Evolutionary conservation across 2,888 invertebrate genomes (phyloP).

Genomic region (Platerodrilus igneus): DNA sequence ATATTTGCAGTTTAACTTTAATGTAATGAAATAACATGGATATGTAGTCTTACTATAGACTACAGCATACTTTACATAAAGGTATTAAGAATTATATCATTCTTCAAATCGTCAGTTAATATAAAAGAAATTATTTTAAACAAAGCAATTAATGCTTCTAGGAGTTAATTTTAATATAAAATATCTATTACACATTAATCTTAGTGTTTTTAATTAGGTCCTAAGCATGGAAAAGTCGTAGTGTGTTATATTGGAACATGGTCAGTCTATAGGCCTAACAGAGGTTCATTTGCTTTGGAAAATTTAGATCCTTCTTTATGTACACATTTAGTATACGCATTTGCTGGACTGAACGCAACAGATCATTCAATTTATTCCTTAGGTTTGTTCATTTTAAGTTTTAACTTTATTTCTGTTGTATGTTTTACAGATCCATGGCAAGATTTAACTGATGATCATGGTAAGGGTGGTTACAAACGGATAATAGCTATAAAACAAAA

Average conservation of each 20-base stretch:
- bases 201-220: slow-evolving; percentile 56
- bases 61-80: too few species aligned
- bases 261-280: slow-evolving; percentile 68
- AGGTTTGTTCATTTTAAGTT: slow-evolving; percentile 48
- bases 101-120: too few species aligned
- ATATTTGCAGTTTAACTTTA: too few species aligned
- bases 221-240: slow-evolving; percentile 67
- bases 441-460: slow-evolving; percentile 71
- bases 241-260: slow-evolving; percentile 79
- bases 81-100: too few species aligned
- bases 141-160: too few species aligned
- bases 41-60: too few species aligned
- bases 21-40: too few species aligned
- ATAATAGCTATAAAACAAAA: slow-evolving; percentile 61
- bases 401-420: slow-evolving; percentile 1
- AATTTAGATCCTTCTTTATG: slow-evolving; percentile 71
- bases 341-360: slow-evolving; percentile 68
- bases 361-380: slow-evolving; percentile 65
- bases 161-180: too few species aligned
- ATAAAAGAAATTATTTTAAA: too few species aligned
- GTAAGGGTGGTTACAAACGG: slow-evolving; percentile 66
- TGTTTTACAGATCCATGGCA: slow-evolving; percentile 64
- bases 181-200: too few species aligned
- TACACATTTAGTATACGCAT: slow-evolving; percentile 77
- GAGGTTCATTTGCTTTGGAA: slow-evolving; percentile 62